These are phyloP conservation scores for Siniperca knerii DNA, from an alignment of 2,113 vertebrate genomes.

Conservation along the genomic window DNA sequence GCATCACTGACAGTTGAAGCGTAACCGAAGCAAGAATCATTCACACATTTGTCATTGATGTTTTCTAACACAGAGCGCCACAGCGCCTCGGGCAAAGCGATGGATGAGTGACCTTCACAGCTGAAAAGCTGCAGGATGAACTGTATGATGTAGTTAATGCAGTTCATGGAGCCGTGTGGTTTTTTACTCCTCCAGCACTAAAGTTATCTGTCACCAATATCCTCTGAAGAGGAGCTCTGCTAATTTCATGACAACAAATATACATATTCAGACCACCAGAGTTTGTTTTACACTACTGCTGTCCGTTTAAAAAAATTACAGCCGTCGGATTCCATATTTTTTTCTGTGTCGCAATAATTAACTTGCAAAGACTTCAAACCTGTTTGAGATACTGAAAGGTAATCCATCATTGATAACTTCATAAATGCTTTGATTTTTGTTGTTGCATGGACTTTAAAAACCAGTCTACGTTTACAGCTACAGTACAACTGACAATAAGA, in stretches of 20 bases:
- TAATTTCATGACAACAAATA: background rate
- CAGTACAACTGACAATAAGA: too few relatives aligned
- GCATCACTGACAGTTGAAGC: background rate
- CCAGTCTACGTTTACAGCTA: too few relatives aligned
- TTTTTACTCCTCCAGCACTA: background rate
- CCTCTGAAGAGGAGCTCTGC: background rate
- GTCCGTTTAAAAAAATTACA: too few relatives aligned
- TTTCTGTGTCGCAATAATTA: too few relatives aligned
- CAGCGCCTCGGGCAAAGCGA: background rate
- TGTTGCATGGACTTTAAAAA: too few relatives aligned
- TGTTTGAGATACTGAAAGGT: background rate
- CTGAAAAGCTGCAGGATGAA: background rate
- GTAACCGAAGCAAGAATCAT: background rate
- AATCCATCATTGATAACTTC: too few relatives aligned
- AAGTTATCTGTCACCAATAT: background rate
- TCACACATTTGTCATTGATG: background rate
- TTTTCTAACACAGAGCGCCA: background rate
- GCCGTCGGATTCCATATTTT: too few relatives aligned
- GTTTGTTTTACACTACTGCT: background rate
- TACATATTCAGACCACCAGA: background rate
- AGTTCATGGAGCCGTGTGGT: background rate
- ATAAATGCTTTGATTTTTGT: too few relatives aligned
- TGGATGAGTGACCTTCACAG: conserved; percentile 25
- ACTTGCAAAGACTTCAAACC: background rate
- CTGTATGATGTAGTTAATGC: conserved; percentile 14